Evolutionary conservation across 2,888 invertebrate species (phyloP), one percentile per base, ranked within the genome.

Genomic region (Brenthis hecate): DNA sequence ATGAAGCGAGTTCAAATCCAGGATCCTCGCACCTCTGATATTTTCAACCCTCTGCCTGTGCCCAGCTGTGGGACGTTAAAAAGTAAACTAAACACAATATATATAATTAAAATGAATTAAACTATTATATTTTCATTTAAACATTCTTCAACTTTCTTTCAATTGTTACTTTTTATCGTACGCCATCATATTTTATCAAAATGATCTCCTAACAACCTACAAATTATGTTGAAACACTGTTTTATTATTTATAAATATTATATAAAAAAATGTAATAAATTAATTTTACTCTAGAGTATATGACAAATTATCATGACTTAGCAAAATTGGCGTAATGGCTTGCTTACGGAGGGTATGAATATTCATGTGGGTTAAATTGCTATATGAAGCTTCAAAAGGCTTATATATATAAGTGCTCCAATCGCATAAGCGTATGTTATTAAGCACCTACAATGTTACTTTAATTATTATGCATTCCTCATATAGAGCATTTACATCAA

Each of bases 331-430:
- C 78, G 76, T 82, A 84, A 83, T 83, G 81, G 84, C 81, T 82
- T 78, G 74, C 77, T 78, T 79, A 76, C 79, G 19, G 55, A 62
- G 57, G 77, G 76, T 77, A 85, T 86, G 85, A 86, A 87, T 87
- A 88, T 87, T 86, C 84, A 85, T 75, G 71, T 72, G 71, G 70
- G 77, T 80, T 77, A 82, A 81, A 79, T 81, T 81, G 79, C 77
- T 80, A 80, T 78, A 84, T 82, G 83, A 81, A 80, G 80, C 83
- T 82, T 85, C 82, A 83, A 85, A 85, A 83, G 79, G 81, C 79
- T 83, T 81, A 82, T 81, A 80, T 65, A 48, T 54, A n/a, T 53
- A 54, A 23, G 8, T 54, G 23, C 19, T 54, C 19, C 23, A 19
- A 14, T 54, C 13, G 23, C 53, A 19, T 4, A 19, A 54, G 2